Base-by-base conservation (phyloP, 2,888 invertebrate genomes). In the Alcis repandata region DNA sequence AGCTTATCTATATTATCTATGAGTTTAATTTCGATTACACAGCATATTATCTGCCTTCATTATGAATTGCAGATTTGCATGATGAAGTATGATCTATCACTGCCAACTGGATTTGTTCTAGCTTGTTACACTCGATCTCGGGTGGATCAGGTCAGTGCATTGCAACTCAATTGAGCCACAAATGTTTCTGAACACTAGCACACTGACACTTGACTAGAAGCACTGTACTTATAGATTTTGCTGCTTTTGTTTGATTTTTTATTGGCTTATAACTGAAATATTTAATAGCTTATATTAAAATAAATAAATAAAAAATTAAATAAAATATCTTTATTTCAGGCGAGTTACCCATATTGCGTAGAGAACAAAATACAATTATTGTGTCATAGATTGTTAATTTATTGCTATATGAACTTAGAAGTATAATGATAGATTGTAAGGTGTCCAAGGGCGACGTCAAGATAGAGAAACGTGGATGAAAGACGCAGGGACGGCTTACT, bases 11-110 rank as follows among this genome's bases (percentile, higher is more conserved):
- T 27, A 2, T 27, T 27, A 6, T 27, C 2, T 27, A 27, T 6
- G 6, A 27, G 3, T n/a, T 15, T 32, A 8, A 33, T 10, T 49
- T 17, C 33, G 1, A 13, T 40, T 40, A 40, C 52, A 40, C 22
- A 40, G 40, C 40, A 1, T n/a, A 20, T 38, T 20, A 40, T 9
- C 20, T 51, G 51, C 13, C 36, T 53, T 9, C 33, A 38, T 52
- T 40, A 41, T 27, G 15, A 53, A 11, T 41, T 19, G 19, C 13
- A 41, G 15, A 32, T 56, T 19, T 43, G 43, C 10, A 32, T n/a
- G n/a, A n/a, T n/a, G 43, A 56, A 43, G 43, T 43, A 43, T 59
- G 43, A 59, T 43, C 38, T 59, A 51, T 51, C 43, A 52, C 59
- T 59, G 59, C 49, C 59, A 52, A 20, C 19, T 20, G 22, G 13